Percentiles rank a stretch among this genome's conserved stretches.
phyloP scores from a whole-genome alignment of 1,140 invertebrate species.

The Vanessa atalanta region DNA sequence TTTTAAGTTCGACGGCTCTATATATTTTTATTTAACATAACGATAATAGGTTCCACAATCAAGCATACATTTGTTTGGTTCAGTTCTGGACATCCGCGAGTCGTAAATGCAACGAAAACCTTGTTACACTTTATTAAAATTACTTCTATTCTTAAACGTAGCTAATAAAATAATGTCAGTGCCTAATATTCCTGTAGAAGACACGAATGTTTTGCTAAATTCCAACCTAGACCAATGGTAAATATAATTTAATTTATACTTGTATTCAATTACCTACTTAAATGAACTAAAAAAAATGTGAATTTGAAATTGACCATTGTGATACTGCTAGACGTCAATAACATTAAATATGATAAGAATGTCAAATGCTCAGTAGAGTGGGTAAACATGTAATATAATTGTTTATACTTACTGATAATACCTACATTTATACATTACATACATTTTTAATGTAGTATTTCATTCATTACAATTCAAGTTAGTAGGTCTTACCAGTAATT shows the following conservation, averaged over 20 bases:
- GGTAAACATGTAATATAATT: conserved; percentile 34
- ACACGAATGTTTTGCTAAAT: not conserved
- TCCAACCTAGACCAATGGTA: conserved; percentile 1
- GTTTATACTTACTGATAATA: conserved; percentile 39
- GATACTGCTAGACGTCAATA: conserved; percentile 54
- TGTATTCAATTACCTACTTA: not conserved
- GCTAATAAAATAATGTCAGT: not conserved
- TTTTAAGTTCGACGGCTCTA: too few relatives aligned
- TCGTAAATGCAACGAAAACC: too few relatives aligned
- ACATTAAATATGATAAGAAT: conserved; percentile 61
- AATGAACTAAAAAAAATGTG: not conserved
- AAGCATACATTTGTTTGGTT: too few relatives aligned
- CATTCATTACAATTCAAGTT: conserved; percentile 30
- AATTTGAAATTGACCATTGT: conserved; percentile 22
- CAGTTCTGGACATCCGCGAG: too few relatives aligned
- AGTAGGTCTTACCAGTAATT: conserved; percentile 21
- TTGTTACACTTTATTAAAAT: not conserved
- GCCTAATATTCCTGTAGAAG: not conserved
- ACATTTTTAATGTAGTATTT: conserved; percentile 32
- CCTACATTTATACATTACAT: conserved; percentile 20
- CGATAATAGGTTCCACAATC: too few relatives aligned
- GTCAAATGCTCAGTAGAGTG: conserved; percentile 52
- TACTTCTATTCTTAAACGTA: not conserved
- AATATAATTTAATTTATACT: not conserved
- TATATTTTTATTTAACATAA: too few relatives aligned